Conservation (phyloP, 2,888 invertebrate species). For the Trichacis sp. region DNA sequence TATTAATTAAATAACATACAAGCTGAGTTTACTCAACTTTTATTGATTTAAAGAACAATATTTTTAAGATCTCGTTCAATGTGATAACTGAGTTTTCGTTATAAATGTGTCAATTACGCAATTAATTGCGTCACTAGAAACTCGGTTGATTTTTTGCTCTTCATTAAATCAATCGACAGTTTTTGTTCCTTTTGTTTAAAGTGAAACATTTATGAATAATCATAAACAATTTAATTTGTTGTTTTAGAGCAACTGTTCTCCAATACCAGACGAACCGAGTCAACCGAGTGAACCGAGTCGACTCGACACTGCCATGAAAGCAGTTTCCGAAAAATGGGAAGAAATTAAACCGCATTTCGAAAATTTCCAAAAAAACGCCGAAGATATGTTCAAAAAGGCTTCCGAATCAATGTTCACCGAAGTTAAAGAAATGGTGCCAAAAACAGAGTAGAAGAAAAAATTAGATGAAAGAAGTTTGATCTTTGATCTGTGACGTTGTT, state of each 20-base stretch:
- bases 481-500: neutral
- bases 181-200: no score
- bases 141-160: no score
- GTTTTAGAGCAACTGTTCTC: neutral
- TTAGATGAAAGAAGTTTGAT: neutral
- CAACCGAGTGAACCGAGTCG: no score
- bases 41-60: no score
- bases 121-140: no score
- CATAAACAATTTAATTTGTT: no score
- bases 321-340: conserved; percentile 39
- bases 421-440: conserved; percentile 49
- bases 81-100: no score
- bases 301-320: conserved; percentile 32
- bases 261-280: neutral
- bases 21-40: no score
- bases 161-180: no score
- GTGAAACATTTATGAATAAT: no score
- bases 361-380: conserved; percentile 43
- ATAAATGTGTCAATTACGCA: no score
- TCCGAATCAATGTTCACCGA: conserved; percentile 45
- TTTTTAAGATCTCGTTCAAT: neutral
- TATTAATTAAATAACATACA: no score
- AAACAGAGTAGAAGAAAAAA: conserved; percentile 40
- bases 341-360: conserved; percentile 47
- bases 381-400: conserved; percentile 43